A percentile compares a stretch with the other conserved stretches of the same genome.
Evolutionary conservation across 2,113 vertebrate species (phyloP).

Genomic region (Platichthys stellatus): DNA sequence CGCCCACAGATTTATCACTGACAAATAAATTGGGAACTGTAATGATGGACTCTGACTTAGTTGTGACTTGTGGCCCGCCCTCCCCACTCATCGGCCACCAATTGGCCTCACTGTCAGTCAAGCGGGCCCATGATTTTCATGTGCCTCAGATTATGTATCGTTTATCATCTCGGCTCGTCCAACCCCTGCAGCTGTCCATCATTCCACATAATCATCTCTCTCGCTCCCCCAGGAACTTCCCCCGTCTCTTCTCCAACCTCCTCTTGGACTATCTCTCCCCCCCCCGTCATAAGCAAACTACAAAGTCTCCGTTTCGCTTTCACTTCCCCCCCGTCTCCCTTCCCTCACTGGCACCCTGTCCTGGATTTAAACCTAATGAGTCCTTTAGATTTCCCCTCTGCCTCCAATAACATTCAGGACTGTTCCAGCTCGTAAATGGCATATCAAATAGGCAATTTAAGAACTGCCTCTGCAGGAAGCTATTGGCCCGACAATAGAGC

Average conservation of each 20-base stretch:
- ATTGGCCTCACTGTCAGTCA: slow-evolving; percentile 78
- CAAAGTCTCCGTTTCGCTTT: slow-evolving; percentile 39
- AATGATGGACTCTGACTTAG: slow-evolving; percentile 70
- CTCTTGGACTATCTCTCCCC: slow-evolving; percentile 44
- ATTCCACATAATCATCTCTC: slow-evolving; percentile 66
- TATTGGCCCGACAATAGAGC: background rate
- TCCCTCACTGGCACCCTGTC: slow-evolving; percentile 34
- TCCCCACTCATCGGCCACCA: slow-evolving; percentile 62
- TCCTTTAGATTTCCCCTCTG: slow-evolving; percentile 50
- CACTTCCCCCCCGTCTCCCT: slow-evolving; percentile 28
- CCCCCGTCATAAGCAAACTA: slow-evolving; percentile 38
- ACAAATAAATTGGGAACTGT: slow-evolving; percentile 72
- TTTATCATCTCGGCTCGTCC: slow-evolving; percentile 70
- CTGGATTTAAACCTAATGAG: slow-evolving; percentile 66
- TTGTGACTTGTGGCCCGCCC: slow-evolving; percentile 71
- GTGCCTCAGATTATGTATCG: slow-evolving; percentile 64
- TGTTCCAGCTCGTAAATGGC: slow-evolving; percentile 40
- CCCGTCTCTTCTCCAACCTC: slow-evolving; percentile 35
- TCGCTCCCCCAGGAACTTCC: slow-evolving; percentile 28
- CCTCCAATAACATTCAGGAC: slow-evolving; percentile 44
- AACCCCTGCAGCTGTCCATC: slow-evolving; percentile 68
- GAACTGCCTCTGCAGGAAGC: slow-evolving; percentile 28
- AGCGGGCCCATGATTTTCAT: slow-evolving; percentile 58
- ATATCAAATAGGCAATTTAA: slow-evolving; percentile 47
- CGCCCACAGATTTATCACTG: slow-evolving; percentile 73